Percentiles rank a stretch among this genome's conserved stretches.
Conservation (phyloP, 2,797 vertebrate species). For the Scleropages formosus region DNA sequence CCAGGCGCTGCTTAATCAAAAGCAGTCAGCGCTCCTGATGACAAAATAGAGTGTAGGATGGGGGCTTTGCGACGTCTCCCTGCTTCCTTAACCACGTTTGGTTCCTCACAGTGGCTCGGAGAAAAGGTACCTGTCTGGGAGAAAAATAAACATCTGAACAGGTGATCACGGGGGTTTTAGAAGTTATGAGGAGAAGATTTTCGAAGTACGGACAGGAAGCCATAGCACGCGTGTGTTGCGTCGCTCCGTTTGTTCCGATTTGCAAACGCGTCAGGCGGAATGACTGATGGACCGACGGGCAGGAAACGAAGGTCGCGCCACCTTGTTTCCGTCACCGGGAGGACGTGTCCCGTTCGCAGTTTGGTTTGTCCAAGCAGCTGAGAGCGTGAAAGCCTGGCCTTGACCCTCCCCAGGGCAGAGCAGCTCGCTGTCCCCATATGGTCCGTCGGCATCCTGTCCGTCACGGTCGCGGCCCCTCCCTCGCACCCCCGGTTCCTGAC, state of each 20-base stretch:
- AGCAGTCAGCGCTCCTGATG: background rate
- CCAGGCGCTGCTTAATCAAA: slow-evolving; percentile 53
- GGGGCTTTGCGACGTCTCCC: background rate
- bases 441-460: slow-evolving; percentile 16
- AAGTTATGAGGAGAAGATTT: too few relatives aligned
- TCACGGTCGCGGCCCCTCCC: slow-evolving; percentile 2
- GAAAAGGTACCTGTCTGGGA: background rate
- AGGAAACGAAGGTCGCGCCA: slow-evolving; percentile 2
- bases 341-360: background rate
- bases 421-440: slow-evolving; percentile 25
- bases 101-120: too few relatives aligned
- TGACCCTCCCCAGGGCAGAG: slow-evolving; percentile 9
- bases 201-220: too few relatives aligned
- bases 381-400: slow-evolving; percentile 9
- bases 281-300: background rate
- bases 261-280: background rate
- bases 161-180: too few relatives aligned
- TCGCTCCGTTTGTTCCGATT: background rate
- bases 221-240: too few relatives aligned
- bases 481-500: background rate
- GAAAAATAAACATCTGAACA: background rate
- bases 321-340: background rate
- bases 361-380: background rate
- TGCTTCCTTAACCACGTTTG: background rate
- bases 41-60: background rate